Base-by-base conservation (phyloP, 2,797 vertebrate species). In the Centropyge bicolor region DNA sequence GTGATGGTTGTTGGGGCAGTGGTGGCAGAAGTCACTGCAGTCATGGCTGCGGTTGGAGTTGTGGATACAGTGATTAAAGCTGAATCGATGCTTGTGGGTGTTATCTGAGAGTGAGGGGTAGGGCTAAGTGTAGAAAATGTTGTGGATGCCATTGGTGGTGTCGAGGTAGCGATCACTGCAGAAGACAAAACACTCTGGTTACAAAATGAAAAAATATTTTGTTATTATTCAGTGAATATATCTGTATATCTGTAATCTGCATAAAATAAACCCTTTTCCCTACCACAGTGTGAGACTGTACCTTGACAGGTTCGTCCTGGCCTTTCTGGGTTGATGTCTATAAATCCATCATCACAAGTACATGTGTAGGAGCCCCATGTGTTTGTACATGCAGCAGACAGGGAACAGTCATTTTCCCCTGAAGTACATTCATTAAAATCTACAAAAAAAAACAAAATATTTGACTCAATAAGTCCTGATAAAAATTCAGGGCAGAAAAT, bases 341-440 rank as follows among this genome's bases (percentile, higher is more conserved):
- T 80, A 70, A 91, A 93, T 45, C 91, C 93, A 0, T 88, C 77
- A 16, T 9, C 59, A 68, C 97, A 98, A 70, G 3, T 65, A 80
- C 97, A 98, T 1, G 70, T 87, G 85, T 96, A 97, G 14, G 94
- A 97, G 12, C 92, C 95, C 17, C 92, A 78, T 2, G 81, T 96
- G 92, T 98, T 97, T 1, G 0, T 66, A 70, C 97, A 98, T 0
- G 20, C 43, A 0, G 95, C 94, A 81, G 90, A 89, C 0, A 43
- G 91, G 41, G 92, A 96, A 65, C 97, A 98, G 91, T 97, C 96
- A 0, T 95, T 88, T 59, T 95, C 91, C 16, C 68, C 16, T 0
- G 24, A 66, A 6, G 65, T 40, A 66, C 97, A 97, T 87, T 98
- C 97, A 38, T 98, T 75, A 22, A 93, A 92, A 93, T 97, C 97